These are phyloP conservation scores for Teinopalpus imperialis DNA, from an alignment of 2,888 invertebrate species.

Conservation along the genomic window DNA sequence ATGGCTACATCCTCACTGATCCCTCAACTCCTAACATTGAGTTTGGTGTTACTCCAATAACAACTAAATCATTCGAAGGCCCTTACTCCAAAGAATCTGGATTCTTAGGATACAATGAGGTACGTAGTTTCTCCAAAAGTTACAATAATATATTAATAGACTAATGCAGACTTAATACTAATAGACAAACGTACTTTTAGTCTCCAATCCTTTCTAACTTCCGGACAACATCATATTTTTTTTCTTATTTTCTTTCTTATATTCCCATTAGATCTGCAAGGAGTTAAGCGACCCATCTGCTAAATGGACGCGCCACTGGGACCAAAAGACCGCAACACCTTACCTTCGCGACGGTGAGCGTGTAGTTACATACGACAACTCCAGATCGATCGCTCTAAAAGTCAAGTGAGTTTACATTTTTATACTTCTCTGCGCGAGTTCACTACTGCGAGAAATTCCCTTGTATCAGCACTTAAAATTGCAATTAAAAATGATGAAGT, in stretches of 20 bases:
- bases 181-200: too few relatives aligned
- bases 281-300: slow-evolving; percentile 80
- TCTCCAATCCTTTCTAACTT: too few relatives aligned
- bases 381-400: slow-evolving; percentile 87
- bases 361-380: slow-evolving; percentile 89
- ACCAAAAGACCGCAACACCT: slow-evolving; percentile 79
- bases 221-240: too few relatives aligned
- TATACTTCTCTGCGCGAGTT: too few relatives aligned
- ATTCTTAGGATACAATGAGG: slow-evolving; percentile 90
- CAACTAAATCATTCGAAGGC: slow-evolving; percentile 80
- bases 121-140: slow-evolving; percentile 55
- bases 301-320: slow-evolving; percentile 86
- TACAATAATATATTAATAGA: too few relatives aligned
- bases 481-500: too few relatives aligned
- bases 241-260: too few relatives aligned
- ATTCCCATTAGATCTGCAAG: slow-evolving; percentile 77
- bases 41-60: slow-evolving; percentile 76
- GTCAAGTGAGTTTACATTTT: slow-evolving; percentile 80
- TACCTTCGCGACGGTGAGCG: slow-evolving; percentile 83
- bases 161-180: too few relatives aligned
- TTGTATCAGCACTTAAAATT: too few relatives aligned
- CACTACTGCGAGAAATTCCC: too few relatives aligned
- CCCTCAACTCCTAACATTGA: slow-evolving; percentile 58
- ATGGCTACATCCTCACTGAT: slow-evolving; percentile 85
- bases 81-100: slow-evolving; percentile 83